Percentiles rank a stretch among this genome's conserved stretches.
Evolutionary conservation across 2,113 vertebrate genomes (phyloP).

Genomic region (Phyllostomus hastatus): DNA sequence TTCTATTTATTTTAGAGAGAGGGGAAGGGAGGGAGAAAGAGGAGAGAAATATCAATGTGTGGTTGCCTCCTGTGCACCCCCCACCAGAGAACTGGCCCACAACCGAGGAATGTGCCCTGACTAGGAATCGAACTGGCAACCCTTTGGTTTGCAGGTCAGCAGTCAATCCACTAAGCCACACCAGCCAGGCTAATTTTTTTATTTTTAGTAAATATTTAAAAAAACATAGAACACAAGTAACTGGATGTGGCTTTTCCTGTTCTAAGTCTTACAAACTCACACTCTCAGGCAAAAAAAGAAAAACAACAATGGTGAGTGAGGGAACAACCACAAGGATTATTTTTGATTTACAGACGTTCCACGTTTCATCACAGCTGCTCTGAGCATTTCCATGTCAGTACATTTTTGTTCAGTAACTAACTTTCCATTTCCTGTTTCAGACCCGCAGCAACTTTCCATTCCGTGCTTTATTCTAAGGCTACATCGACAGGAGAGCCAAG

Average conservation of each 20-base stretch:
- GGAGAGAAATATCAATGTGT: too few species aligned
- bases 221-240: not conserved
- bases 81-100: too few species aligned
- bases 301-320: not conserved
- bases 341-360: not conserved
- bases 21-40: too few species aligned
- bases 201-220: not conserved
- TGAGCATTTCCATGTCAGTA: not conserved
- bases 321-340: not conserved
- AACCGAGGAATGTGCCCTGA: too few species aligned
- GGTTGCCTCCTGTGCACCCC: too few species aligned
- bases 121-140: too few species aligned
- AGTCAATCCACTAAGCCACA: too few species aligned
- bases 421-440: constrained; percentile 42
- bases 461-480: not conserved
- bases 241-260: constrained; percentile 42
- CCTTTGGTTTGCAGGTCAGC: too few species aligned
- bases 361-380: not conserved
- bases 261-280: not conserved
- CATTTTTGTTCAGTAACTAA: not conserved
- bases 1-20: too few species aligned
- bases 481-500: not conserved
- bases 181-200: not conserved
- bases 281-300: not conserved
- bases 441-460: not conserved